Evolutionary conservation across 37 sponge, comb jelly and placozoan genomes (phyloP), one percentile per base, ranked within the genome.

Genomic region (Axinella damicornis): DNA sequence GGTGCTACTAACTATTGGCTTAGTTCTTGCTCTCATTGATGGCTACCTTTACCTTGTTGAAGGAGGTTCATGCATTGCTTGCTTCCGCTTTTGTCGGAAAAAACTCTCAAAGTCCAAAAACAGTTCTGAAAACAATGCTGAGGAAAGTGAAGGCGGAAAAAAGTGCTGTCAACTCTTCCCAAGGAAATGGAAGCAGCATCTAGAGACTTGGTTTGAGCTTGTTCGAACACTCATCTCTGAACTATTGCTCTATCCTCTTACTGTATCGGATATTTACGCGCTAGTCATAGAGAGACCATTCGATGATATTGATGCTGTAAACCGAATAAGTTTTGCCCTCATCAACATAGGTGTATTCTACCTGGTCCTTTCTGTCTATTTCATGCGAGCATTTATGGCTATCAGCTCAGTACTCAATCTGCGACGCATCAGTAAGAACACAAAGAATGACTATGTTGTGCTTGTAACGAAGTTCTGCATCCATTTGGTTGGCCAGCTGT

Each of bases 341-440:
- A 35, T 69, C 70, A 54, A 38, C 70, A 21, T 80, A 34, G 71
- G 81, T 2, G 6, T 34, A n/a, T 80, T 69, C 66, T 78, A 63
- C 62, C 79, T 78, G 21, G 79, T 78, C 4, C n/a, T 63, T 18
- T 28, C 79, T n/a, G 79, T 78, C 18, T 78, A 78, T 36, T 35
- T 78, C 31, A 63, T 38, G 19, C 65, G 79, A 22, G 4, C 36
- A 20, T 21, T 64, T 18, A 78, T 78, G 65, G 57, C 66, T 2
- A 22, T 78, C 4, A 61, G 60, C 21, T 36, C 79, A 36, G 2
- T 78, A 39, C 31, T 34, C 20, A 63, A 25, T 16, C 11, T 78
- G 2, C 15, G 34, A 28, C 38, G 66, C 1, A 20, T 78, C 46
- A 39, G 27, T 22, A 35, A 65, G 22, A 36, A 25, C n/a, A 78